Percentiles rank a stretch among this genome's conserved stretches.
Evolutionary conservation across 2,797 vertebrate genomes (phyloP).

Genomic region (Chelonia mydas): DNA sequence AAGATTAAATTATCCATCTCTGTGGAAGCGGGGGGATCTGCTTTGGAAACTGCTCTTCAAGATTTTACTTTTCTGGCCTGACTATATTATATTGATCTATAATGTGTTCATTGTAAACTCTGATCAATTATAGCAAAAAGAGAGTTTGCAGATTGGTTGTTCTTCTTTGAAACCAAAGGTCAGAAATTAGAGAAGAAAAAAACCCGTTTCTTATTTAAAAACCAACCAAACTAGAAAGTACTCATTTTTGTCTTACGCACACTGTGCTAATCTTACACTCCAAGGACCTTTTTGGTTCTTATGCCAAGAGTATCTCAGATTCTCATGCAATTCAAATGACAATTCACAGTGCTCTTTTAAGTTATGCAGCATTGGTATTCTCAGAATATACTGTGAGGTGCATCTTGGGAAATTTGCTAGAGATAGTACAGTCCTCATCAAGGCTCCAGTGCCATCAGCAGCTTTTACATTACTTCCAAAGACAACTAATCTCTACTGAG

Average conservation of each 20-base stretch:
- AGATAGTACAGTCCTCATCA: not conserved
- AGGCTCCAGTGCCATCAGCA: not conserved
- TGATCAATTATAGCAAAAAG: conserved; percentile 43
- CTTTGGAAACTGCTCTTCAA: conserved; percentile 21
- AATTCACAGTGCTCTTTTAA: conserved; percentile 52
- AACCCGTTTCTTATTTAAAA: conserved; percentile 38
- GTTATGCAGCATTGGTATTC: conserved; percentile 46
- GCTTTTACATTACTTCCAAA: not conserved
- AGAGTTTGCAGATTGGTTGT: conserved; percentile 31
- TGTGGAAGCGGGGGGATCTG: conserved; percentile 69
- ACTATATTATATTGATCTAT: conserved; percentile 58
- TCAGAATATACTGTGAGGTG: conserved; percentile 1
- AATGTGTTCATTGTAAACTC: conserved; percentile 59
- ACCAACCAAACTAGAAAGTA: conserved; percentile 18
- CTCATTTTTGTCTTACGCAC: conserved; percentile 30
- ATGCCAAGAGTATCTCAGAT: conserved; percentile 48
- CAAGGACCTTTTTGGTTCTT: conserved; percentile 52
- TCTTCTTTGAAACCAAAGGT: conserved; percentile 62
- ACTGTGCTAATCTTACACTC: conserved; percentile 48
- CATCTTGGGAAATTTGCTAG: not conserved
- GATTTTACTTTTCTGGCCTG: conserved; percentile 50
- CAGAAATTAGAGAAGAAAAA: conserved; percentile 31
- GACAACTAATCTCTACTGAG: rapidly evolving
- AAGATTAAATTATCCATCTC: conserved; percentile 87
- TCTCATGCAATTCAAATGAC: conserved; percentile 65